phyloP scores from a whole-genome alignment of 2,113 vertebrate genomes.

The Syngnathoides biaculeatus region DNA sequence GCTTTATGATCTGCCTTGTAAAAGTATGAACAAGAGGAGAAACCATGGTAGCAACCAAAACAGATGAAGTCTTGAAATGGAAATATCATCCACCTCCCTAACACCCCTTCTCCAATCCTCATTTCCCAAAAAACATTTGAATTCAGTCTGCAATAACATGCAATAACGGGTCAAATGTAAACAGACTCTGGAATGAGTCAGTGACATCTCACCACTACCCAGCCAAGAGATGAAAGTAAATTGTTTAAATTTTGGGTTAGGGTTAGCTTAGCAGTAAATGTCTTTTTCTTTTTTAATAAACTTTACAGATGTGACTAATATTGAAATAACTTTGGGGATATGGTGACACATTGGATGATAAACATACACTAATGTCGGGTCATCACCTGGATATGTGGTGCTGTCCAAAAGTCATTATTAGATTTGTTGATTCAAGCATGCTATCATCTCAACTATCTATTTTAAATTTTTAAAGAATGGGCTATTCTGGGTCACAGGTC shows the following conservation, averaged over 20 bases:
- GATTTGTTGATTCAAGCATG: background rate
- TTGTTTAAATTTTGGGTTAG: background rate
- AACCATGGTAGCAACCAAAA: constrained; percentile 5
- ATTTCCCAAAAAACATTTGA: constrained; percentile 54
- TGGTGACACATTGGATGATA: background rate
- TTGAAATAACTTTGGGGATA: background rate
- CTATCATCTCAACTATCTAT: background rate
- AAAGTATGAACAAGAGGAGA: background rate
- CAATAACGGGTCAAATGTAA: constrained; percentile 44
- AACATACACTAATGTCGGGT: background rate
- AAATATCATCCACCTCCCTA: constrained; percentile 14
- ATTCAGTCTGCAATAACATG: constrained; percentile 41
- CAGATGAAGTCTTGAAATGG: constrained; percentile 3
- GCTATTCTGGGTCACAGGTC: background rate
- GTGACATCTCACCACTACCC: constrained; percentile 8
- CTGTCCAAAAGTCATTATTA: background rate
- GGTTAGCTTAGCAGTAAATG: background rate
- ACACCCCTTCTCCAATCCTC: constrained; percentile 24
- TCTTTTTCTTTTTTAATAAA: background rate
- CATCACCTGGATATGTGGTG: background rate
- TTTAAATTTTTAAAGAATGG: background rate
- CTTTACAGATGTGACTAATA: background rate
- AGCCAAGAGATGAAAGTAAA: background rate
- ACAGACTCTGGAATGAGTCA: constrained; percentile 52
- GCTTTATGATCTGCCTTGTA: background rate